A percentile compares a stretch with the other conserved stretches of the same genome.
Evolutionary conservation across 2,113 vertebrate species (phyloP).

Genomic region (Xiphophorus hellerii): DNA sequence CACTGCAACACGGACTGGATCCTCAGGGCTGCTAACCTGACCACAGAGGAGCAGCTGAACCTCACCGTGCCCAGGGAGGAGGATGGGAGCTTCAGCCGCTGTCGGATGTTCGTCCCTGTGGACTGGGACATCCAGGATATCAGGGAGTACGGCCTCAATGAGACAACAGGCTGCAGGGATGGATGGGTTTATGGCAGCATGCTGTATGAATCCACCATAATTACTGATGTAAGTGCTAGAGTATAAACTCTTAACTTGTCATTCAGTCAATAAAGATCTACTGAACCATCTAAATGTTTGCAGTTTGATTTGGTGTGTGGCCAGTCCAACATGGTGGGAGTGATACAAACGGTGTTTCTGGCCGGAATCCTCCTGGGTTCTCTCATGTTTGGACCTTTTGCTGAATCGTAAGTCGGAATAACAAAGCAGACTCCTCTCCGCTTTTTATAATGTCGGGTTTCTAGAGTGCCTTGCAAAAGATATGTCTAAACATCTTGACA

Average conservation of each 20-base stretch:
- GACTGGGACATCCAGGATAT: constrained; percentile 77
- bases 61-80: constrained; percentile 76
- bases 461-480: too few relatives aligned
- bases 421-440: too few relatives aligned
- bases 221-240: constrained; percentile 70
- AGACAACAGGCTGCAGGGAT: constrained; percentile 71
- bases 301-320: constrained; percentile 76
- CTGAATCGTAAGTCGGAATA: constrained; percentile 66
- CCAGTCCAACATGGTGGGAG: constrained; percentile 38
- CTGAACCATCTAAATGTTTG: too few relatives aligned
- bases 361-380: constrained; percentile 63
- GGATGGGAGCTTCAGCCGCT: constrained; percentile 74
- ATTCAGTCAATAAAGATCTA: too few relatives aligned
- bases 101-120: constrained; percentile 81
- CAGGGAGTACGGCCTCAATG: constrained; percentile 72
- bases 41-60: constrained; percentile 72
- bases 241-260: not conserved
- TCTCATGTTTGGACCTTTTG: constrained; percentile 73
- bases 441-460: too few relatives aligned
- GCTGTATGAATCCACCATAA: constrained; percentile 66
- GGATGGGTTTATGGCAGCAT: constrained; percentile 83
- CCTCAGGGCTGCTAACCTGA: constrained; percentile 70
- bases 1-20: constrained; percentile 74
- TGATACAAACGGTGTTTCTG: constrained; percentile 63
- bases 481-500: too few relatives aligned